Conservation (phyloP, 2,113 vertebrate species). For the Dromaius novaehollandiae region DNA sequence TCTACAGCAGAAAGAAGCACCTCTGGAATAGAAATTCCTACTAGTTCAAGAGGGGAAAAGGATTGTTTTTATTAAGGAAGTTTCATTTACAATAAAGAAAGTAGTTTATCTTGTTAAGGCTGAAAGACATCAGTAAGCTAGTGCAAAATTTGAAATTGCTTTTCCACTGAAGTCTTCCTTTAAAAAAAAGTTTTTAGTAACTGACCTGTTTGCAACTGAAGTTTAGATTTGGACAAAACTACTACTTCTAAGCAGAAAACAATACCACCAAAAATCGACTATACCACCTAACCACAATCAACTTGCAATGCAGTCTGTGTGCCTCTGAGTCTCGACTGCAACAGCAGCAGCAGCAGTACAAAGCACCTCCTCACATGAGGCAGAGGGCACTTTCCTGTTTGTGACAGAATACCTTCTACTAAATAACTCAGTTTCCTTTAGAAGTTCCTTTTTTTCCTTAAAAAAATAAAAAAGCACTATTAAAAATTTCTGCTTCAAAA, state of each 20-base stretch:
- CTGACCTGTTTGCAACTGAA: neutral
- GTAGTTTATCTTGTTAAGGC: neutral
- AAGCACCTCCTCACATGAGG: neutral
- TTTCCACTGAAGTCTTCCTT: neutral
- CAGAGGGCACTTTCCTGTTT: fast-evolving
- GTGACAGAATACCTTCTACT: neutral
- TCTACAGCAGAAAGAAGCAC: neutral
- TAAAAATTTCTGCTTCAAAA: neutral
- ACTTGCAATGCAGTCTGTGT: neutral
- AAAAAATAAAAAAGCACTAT: neutral
- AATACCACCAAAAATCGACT: neutral
- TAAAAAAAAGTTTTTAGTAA: neutral
- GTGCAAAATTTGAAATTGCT: neutral
- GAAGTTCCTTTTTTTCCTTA: neutral
- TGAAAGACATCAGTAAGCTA: neutral
- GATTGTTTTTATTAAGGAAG: neutral
- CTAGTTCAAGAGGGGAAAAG: neutral
- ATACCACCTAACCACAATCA: neutral
- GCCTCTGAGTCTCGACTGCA: too few species aligned
- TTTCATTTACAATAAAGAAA: neutral
- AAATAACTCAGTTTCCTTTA: neutral
- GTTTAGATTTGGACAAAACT: neutral
- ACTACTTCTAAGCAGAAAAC: neutral
- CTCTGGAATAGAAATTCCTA: neutral
- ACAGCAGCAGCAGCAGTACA: neutral